Base-by-base conservation (phyloP, 2,113 vertebrate species). In the Ceratotherium simum region DNA sequence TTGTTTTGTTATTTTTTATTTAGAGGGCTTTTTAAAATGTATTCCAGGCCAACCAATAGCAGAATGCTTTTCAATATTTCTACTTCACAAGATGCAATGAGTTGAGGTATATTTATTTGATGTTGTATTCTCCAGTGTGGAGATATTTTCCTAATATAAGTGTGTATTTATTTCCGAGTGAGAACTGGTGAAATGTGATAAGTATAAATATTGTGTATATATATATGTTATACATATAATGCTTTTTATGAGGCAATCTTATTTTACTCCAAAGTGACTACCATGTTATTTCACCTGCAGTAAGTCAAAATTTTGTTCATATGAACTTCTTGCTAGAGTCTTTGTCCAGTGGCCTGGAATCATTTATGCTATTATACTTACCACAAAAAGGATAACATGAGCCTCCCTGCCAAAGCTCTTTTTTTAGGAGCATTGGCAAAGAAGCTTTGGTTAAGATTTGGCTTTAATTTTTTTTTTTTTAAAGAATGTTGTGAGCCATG, bases 71-170 rank as follows among this genome's bases (percentile, higher is more conserved):
- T 65, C 10, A 67, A 1, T 58, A n/a, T 72, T 88, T 95, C 54
- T 90, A 46, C 33, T 83, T 64, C 6, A 48, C 6, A 70, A 85
- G n/a, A 42, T 83, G 13, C 29, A 64, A 62, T 83, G 16, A 46
- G 89, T 58, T 89, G 70, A 62, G 54, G 20, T 80, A 31, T 58
- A 51, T 85, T 96, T 79, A 72, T 60, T 89, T 92, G 14, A 81
- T 51, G 5, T 31, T 85, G 6, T 33, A 21, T 70, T 90, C 70
- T 54, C 27, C 9, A 75, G 3, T 48, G 8, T 64, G 42, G 9
- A 86, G 31, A 65, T 36, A 70, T 48, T 92, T 90, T 75, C 23
- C 25, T 89, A 70, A 62, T 31, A 54, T 73, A 54, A 48, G 2
- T 48, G 16, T 75, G 2, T 58, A 31, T 92, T 31, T 86, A 91